These are phyloP conservation scores for Scleropages formosus DNA, from an alignment of 2,797 vertebrate genomes.

Conservation along the genomic window DNA sequence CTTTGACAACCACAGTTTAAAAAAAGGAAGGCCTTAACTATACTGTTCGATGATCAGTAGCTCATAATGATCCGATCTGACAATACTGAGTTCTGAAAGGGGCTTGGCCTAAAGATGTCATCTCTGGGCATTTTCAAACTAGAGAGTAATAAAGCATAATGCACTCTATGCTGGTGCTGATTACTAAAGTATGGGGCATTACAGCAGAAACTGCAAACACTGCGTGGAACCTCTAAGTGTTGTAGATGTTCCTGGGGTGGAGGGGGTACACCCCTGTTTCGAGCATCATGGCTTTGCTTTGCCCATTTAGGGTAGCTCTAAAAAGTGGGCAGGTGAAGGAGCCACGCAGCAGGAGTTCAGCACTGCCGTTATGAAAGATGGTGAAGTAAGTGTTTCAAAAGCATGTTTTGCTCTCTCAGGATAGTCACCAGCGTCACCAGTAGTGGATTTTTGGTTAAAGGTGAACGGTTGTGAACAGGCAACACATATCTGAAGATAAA, in stretches of 20 bases:
- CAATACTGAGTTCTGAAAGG: too few relatives aligned
- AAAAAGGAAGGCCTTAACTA: too few relatives aligned
- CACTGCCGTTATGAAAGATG: slow-evolving; percentile 49
- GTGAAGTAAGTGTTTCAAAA: slow-evolving; percentile 62
- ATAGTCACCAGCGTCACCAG: slow-evolving; percentile 1
- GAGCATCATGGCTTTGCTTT: slow-evolving; percentile 64
- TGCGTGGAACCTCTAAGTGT: background rate
- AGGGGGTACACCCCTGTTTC: background rate
- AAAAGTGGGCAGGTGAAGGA: slow-evolving; percentile 55
- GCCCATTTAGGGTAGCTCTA: slow-evolving; percentile 71
- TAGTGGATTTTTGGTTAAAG: slow-evolving; percentile 7
- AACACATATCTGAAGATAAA: background rate
- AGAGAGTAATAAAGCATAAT: too few relatives aligned
- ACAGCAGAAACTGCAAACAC: too few relatives aligned
- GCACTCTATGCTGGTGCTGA: too few relatives aligned
- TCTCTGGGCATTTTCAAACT: too few relatives aligned
- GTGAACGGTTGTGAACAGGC: slow-evolving; percentile 1
- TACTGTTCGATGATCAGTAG: too few relatives aligned
- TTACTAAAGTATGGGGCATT: background rate
- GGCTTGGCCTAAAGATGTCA: too few relatives aligned
- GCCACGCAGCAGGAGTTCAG: slow-evolving; percentile 58
- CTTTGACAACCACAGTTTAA: too few relatives aligned
- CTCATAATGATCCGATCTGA: too few relatives aligned
- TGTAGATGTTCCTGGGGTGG: background rate
- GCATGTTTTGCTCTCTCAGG: slow-evolving; percentile 18